Percentiles rank a stretch among this genome's conserved stretches.
Conservation (phyloP, 30 jellyfish, hydroid and myxozoan genomes). For the Aurelia sp. region DNA sequence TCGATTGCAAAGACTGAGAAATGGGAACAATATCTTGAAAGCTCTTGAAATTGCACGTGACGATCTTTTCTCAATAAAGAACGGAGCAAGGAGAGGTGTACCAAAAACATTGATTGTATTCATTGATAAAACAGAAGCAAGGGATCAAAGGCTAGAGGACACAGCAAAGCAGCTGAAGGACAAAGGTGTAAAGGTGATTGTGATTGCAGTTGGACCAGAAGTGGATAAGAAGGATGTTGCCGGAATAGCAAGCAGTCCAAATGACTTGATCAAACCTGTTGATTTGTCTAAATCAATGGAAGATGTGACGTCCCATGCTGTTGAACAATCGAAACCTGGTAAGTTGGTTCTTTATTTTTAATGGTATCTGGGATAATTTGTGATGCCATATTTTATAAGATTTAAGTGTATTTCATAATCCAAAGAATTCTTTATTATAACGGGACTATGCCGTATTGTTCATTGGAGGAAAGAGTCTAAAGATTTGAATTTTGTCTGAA, state of each 20-base stretch:
- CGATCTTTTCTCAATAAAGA: constrained; percentile 24
- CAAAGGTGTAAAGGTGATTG: constrained; percentile 38
- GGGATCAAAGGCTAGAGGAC: not conserved
- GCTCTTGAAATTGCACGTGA: constrained; percentile 75
- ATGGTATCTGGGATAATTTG: no score
- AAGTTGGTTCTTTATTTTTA: no score
- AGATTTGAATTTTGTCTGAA: no score
- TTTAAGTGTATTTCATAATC: no score
- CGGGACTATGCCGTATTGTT: no score
- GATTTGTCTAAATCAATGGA: constrained; percentile 2
- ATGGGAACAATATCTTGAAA: not conserved
- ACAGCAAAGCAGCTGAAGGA: constrained; percentile 24
- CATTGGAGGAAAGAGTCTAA: no score
- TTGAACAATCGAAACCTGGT: no score
- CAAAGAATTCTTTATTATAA: no score
- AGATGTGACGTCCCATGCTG: no score
- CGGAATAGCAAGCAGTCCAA: not conserved
- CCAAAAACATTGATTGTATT: constrained; percentile 73
- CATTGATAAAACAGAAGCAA: constrained; percentile 11
- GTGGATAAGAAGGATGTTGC: constrained; percentile 8
- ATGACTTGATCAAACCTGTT: constrained; percentile 9
- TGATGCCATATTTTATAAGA: no score
- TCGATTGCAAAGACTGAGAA: not conserved
- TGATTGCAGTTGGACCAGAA: constrained; percentile 35
- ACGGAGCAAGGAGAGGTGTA: constrained; percentile 65